These are phyloP conservation scores for Leptura quadrifasciata DNA, from an alignment of 2,888 invertebrate genomes.

Conservation along the genomic window DNA sequence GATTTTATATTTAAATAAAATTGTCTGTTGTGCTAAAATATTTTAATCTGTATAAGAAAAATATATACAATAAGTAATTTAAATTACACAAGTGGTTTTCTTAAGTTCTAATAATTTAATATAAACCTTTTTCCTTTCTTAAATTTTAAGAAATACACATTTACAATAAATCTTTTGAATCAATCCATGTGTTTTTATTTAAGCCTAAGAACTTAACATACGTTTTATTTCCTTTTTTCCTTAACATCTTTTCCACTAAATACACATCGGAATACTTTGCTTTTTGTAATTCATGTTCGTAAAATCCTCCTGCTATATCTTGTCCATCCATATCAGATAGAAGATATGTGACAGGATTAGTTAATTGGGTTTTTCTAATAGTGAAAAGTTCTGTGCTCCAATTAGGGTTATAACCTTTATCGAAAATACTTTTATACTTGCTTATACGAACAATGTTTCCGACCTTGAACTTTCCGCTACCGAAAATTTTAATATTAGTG, in stretches of 20 bases:
- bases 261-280: too few relatives aligned
- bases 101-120: too few relatives aligned
- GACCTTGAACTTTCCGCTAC: background rate
- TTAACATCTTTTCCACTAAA: too few relatives aligned
- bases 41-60: background rate
- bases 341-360: constrained; percentile 40
- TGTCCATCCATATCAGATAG: constrained; percentile 3
- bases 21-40: background rate
- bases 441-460: background rate
- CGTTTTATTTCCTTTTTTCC: constrained; percentile 17
- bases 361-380: constrained; percentile 20
- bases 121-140: too few relatives aligned
- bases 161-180: too few relatives aligned
- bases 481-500: background rate
- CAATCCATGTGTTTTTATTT: background rate
- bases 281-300: constrained; percentile 31
- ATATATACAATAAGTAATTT: too few relatives aligned
- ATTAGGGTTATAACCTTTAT: too few relatives aligned
- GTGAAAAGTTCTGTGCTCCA: background rate
- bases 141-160: too few relatives aligned
- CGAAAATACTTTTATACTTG: background rate
- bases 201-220: constrained; percentile 25
- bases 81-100: too few relatives aligned
- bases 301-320: constrained; percentile 30
- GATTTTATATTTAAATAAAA: too few relatives aligned